These are phyloP conservation scores for Spizaetus ornatus DNA, from an alignment of 2,113 vertebrate genomes.

Conservation along the genomic window DNA sequence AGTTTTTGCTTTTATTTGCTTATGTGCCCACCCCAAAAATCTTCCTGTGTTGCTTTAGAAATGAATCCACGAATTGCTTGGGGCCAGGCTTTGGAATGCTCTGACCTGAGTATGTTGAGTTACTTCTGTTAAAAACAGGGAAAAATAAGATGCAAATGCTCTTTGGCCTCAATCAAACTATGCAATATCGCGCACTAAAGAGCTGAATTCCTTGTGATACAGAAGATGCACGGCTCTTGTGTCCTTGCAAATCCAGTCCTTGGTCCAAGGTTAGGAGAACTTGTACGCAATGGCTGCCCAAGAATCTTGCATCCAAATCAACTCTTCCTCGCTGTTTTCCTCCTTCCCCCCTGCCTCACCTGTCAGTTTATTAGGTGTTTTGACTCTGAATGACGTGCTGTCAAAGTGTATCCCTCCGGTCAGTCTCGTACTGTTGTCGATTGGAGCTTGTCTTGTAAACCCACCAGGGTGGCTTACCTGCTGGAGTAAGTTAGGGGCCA, in stretches of 20 bases:
- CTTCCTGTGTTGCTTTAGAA: background rate
- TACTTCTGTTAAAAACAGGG: background rate
- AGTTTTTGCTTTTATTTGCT: background rate
- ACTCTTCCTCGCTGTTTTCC: background rate
- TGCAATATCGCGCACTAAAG: conserved; percentile 17
- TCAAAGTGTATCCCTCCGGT: background rate
- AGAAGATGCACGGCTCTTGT: background rate
- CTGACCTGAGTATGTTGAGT: background rate
- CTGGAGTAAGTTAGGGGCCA: background rate
- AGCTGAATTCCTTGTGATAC: background rate
- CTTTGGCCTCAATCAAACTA: conserved; percentile 30
- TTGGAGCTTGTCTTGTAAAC: background rate
- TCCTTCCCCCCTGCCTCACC: background rate
- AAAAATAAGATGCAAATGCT: background rate
- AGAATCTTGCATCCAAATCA: background rate
- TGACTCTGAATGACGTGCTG: background rate
- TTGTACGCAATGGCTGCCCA: background rate
- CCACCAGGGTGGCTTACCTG: rapidly evolving
- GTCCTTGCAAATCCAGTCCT: conserved; percentile 49
- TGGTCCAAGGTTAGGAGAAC: conserved; percentile 39
- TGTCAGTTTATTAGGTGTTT: background rate
- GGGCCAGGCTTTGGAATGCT: background rate
- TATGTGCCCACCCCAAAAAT: background rate
- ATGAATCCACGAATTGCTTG: background rate
- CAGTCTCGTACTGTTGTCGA: rapidly evolving